Evolutionary conservation across 2,888 invertebrate genomes (phyloP), one percentile per base, ranked within the genome.

Genomic region (Capitulum mitella): DNA sequence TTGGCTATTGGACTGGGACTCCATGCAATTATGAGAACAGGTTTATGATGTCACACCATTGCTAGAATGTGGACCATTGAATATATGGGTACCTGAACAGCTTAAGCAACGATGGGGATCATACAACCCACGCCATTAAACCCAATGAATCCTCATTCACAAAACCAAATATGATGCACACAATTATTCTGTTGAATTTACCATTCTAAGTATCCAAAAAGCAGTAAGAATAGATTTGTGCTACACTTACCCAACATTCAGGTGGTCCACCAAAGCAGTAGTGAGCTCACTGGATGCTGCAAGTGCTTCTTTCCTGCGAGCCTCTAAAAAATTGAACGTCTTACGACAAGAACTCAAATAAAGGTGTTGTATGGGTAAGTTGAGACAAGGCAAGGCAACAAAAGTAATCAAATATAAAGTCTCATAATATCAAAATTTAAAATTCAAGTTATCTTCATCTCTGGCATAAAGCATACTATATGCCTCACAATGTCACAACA

Each of bases 211-310:
- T 10, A 54, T 14, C 22, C 26, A 10, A 54, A 54, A 54, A 19
- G 22, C 46, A 46, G 8, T 46, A 46, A 46, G 14, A 46, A 46
- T 12, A 12, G 14, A 12, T 46, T 12, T 46, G 14, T 12, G 8
- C 14, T 46, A 12, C 46, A 84, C 88, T 87, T 88, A 97, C 97
- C 98, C 97, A 83, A 97, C 95, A 89, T 99, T 99, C 37, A 99
- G 88, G 86, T 98, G 97, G 86, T 98, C 98, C 0, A 98, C 98
- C 51, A 98, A 88, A 51, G 97, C 91, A 85, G 97, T 94, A 0
- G 98, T 97, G 81, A 99, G 88, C 83, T 94, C 93, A 85, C 94
- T 96, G 1, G 98, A 95, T 78, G 98, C 93, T 82, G 91, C 90
- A 80, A 98, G 91, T 34, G 98, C 97, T 86, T 97, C 97, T 85